Evolutionary conservation across 2,113 vertebrate species (phyloP).

Genomic region (Gavialis gangeticus): DNA sequence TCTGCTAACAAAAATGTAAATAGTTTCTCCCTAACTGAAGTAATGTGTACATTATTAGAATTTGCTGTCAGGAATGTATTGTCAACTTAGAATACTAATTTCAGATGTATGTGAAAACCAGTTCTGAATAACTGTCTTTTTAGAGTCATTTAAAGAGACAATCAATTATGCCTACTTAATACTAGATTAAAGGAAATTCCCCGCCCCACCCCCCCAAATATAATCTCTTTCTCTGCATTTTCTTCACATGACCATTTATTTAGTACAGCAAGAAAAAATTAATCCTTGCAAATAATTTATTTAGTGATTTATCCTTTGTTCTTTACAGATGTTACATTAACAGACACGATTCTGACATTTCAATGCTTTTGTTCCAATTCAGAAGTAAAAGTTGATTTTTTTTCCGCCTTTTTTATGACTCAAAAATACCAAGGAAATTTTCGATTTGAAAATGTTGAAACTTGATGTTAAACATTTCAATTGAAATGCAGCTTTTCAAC

Average conservation of each 20-base stretch:
- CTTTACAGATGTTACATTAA: neutral
- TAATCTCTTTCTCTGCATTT: neutral
- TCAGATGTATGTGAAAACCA: slow-evolving; percentile 13
- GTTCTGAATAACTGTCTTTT: neutral
- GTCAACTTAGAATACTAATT: neutral
- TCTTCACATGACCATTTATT: neutral
- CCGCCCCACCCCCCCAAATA: neutral
- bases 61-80: slow-evolving; percentile 11
- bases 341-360: neutral
- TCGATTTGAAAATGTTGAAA: neutral
- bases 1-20: neutral
- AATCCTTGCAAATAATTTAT: neutral
- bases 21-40: neutral
- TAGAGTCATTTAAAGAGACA: slow-evolving; percentile 26
- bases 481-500: neutral
- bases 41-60: neutral
- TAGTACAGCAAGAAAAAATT: neutral
- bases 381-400: neutral
- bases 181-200: neutral
- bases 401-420: no score
- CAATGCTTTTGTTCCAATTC: neutral
- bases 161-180: neutral
- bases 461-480: neutral
- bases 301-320: neutral
- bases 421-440: neutral